Evolutionary conservation across 2,888 invertebrate species (phyloP), one percentile per base, ranked within the genome.

Genomic region (Eristalis tenax): DNA sequence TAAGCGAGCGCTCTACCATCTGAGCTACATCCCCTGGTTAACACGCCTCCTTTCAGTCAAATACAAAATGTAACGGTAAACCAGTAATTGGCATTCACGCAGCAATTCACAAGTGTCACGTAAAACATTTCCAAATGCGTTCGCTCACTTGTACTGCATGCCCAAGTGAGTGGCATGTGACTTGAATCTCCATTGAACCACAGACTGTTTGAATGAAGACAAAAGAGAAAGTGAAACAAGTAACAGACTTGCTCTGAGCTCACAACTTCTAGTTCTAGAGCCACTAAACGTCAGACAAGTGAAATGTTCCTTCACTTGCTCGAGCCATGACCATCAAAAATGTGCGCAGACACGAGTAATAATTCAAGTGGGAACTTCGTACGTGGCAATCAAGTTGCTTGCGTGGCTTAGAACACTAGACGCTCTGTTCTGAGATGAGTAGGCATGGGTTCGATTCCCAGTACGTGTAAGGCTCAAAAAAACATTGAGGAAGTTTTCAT

Each of bases 1-100:
- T 92, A 93, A 92, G 92, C 92, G 93, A 92, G 92, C 92, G 92
- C 92, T 93, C 93, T 93, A 93, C 92, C 93, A 92, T 92, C 92
- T 93, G 93, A 92, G 92, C 93, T 93, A 93, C 93, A 92, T 92
- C 93, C 93, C 92, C 93, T 32, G 63, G 26, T 26, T 26, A 26
- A 18, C 50, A 50, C 18, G n/a, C 50, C 18, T 50, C 8, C 10
- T 18, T 18, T 50, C 5, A 50, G 2, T 8, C 18, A 8, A 50
- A 18, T 50, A 18, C 50, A 18, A 2, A 26, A 26, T 26, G 1
- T 26, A 26, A 26, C 26, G 26, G 26, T 26, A 26, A 1, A 26
- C 26, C 8, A 18, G 8, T 50, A 18, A 50, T 8, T 18, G 18
- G 1, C 50, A 18, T 50, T 50, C 50, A 18, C 1, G 18, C 8